Conservation (phyloP, 2,113 vertebrate species). For the Lepus americanus region DNA sequence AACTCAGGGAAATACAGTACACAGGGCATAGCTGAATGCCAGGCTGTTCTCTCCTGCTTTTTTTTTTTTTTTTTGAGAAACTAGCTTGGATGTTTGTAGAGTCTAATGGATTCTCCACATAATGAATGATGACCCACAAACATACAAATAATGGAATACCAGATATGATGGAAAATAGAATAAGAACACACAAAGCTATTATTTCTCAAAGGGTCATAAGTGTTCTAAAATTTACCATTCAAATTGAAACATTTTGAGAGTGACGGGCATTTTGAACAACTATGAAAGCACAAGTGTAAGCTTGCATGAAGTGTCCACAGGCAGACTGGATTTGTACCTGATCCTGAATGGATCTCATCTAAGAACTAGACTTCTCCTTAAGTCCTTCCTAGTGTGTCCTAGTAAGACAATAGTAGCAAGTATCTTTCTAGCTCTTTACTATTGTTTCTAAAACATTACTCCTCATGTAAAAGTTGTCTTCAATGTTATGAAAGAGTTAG, state of each 20-base stretch:
- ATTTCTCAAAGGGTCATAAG: slow-evolving; percentile 28
- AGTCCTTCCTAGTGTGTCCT: background rate
- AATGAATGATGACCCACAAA: background rate
- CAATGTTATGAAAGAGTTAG: too few species aligned
- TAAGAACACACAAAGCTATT: slow-evolving; percentile 23
- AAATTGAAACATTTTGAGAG: slow-evolving; percentile 17
- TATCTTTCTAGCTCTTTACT: slow-evolving; percentile 14
- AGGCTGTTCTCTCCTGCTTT: background rate
- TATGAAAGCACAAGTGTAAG: background rate
- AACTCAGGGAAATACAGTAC: slow-evolving; percentile 32
- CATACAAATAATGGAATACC: slow-evolving; percentile 17
- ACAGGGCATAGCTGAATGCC: background rate
- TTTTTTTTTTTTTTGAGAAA: background rate
- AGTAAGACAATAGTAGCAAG: background rate
- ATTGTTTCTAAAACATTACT: background rate
- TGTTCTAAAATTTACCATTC: slow-evolving; percentile 39
- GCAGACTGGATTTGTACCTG: background rate
- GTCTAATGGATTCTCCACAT: slow-evolving; percentile 9
- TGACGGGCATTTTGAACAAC: slow-evolving; percentile 23
- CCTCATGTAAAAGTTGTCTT: background rate
- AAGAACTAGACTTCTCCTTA: slow-evolving; percentile 29
- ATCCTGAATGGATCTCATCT: slow-evolving; percentile 1
- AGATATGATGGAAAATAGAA: slow-evolving; percentile 31
- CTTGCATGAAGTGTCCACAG: background rate
- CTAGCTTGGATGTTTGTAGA: slow-evolving; percentile 29